Evolutionary conservation across 2,113 vertebrate genomes (phyloP).

Genomic region (Xiphophorus maculatus): DNA sequence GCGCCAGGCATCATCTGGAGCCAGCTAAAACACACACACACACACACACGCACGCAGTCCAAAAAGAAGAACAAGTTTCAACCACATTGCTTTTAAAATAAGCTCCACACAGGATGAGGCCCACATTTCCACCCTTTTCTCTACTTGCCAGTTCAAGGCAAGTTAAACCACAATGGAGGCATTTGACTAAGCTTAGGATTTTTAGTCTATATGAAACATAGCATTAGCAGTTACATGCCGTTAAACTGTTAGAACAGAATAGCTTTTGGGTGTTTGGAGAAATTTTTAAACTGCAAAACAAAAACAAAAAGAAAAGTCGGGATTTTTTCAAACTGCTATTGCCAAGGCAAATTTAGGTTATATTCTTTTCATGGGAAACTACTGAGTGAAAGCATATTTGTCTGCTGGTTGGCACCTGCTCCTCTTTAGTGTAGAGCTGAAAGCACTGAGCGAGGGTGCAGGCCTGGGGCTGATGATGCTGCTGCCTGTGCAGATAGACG

Average conservation of each 20-base stretch:
- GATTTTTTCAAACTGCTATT: not conserved
- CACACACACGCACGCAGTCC: not conserved
- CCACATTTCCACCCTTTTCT: conserved; percentile 9
- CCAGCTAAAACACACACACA: conserved; percentile 83
- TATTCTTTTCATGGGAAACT: conserved; percentile 14
- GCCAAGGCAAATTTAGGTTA: conserved; percentile 1
- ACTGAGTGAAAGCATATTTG: not conserved
- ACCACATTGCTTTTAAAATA: conserved; percentile 51
- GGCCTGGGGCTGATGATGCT: conserved; percentile 94
- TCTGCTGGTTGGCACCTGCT: conserved; percentile 83
- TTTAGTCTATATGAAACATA: conserved; percentile 49
- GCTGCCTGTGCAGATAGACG: conserved; percentile 92
- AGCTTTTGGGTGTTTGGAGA: conserved; percentile 12
- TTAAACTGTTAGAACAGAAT: conserved; percentile 25
- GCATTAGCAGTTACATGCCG: conserved; percentile 51
- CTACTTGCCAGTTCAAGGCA: conserved; percentile 27
- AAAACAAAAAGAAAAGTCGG: conserved; percentile 1
- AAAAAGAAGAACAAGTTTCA: conserved; percentile 48
- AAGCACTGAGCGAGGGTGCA: conserved; percentile 98
- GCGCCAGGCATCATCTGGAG: conserved; percentile 96
- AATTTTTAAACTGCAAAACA: conserved; percentile 26
- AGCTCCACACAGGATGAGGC: conserved; percentile 41
- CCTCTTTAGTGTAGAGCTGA: conserved; percentile 99
- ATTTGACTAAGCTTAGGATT: conserved; percentile 24
- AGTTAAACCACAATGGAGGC: conserved; percentile 57